These are phyloP conservation scores for Sphaeramia orbicularis DNA, from an alignment of 2,797 vertebrate genomes.

Conservation along the genomic window DNA sequence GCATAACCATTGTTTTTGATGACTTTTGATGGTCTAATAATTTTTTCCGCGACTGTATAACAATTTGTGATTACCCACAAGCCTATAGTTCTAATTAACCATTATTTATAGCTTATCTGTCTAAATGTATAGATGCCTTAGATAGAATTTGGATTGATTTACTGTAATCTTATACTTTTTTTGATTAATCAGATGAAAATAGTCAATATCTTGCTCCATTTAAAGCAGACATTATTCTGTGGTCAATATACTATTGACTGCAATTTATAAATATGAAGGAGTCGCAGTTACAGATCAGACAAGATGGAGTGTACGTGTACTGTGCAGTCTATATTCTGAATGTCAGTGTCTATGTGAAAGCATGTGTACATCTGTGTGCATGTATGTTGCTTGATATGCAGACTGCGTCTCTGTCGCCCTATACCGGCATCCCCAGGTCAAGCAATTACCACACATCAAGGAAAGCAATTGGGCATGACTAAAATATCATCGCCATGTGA, in stretches of 20 bases:
- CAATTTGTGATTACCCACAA: no score
- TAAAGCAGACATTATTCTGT: constrained; percentile 35
- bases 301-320: constrained; percentile 24
- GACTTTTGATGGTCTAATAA: no score
- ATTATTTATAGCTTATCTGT: constrained; percentile 10
- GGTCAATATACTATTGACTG: constrained; percentile 47
- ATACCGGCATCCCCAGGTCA: constrained; percentile 70
- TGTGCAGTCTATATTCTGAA: constrained; percentile 21
- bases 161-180: constrained; percentile 27
- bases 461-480: constrained; percentile 84
- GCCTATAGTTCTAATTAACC: not conserved
- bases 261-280: constrained; percentile 34
- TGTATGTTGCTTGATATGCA: constrained; percentile 69
- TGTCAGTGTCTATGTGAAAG: not conserved
- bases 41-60: no score
- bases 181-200: constrained; percentile 47
- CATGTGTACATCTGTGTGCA: constrained; percentile 24
- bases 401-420: constrained; percentile 39
- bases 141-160: constrained; percentile 31
- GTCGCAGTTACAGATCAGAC: constrained; percentile 11
- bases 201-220: constrained; percentile 51
- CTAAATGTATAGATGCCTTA: constrained; percentile 11
- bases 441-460: constrained; percentile 86
- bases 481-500: constrained; percentile 81
- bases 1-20: no score